phyloP scores from a whole-genome alignment of 2,888 invertebrate genomes.

The Pedicia rivosa region DNA sequence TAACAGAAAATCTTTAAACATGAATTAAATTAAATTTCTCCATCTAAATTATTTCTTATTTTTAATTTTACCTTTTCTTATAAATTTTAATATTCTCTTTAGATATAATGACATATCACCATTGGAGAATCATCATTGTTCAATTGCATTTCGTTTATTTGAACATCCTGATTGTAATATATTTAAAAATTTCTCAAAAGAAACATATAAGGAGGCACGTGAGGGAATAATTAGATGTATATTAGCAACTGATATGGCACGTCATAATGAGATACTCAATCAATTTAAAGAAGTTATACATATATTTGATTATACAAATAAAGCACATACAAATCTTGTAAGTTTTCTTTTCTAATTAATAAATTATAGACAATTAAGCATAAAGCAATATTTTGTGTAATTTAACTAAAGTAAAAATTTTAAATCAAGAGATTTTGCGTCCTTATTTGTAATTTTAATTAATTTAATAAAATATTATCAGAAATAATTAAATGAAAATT shows the following conservation, averaged over 20 bases:
- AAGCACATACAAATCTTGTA: conserved; percentile 55
- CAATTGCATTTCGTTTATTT: conserved; percentile 64
- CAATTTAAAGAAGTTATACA: conserved; percentile 51
- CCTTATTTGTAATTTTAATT: too few species aligned
- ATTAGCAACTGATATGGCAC: conserved; percentile 62
- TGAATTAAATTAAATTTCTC: not conserved
- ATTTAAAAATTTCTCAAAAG: conserved; percentile 46
- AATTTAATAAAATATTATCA: too few species aligned
- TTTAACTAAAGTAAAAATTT: too few species aligned
- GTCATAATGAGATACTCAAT: conserved; percentile 59
- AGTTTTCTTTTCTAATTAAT: too few species aligned
- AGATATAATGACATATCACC: conserved; percentile 73
- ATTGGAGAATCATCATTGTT: conserved; percentile 74
- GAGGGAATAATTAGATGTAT: conserved; percentile 68
- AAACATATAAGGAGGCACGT: conserved; percentile 46
- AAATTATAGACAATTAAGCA: too few species aligned
- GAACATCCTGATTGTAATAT: conserved; percentile 69
- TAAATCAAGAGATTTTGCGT: too few species aligned
- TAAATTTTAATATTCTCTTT: conserved; percentile 6
- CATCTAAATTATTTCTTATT: not conserved
- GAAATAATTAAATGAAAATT: not conserved
- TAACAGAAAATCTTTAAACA: not conserved
- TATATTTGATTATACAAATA: conserved; percentile 49
- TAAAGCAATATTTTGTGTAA: too few species aligned
- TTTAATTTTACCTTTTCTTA: too few species aligned